These are phyloP conservation scores for Pseudomyrmex concolor DNA, from an alignment of 1,140 invertebrate genomes.

Conservation along the genomic window DNA sequence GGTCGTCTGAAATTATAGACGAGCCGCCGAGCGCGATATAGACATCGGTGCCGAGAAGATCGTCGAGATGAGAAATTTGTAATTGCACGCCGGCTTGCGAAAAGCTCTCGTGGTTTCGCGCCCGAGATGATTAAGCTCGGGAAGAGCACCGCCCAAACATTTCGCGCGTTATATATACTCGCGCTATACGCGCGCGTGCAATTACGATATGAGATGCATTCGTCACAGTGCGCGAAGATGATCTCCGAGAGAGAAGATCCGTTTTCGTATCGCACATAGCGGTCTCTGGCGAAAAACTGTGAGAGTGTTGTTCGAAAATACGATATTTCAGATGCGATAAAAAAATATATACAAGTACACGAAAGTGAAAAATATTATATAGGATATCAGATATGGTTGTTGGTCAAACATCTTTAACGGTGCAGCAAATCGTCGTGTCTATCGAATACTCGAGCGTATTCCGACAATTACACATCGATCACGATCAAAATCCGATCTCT, in stretches of 20 bases:
- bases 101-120: neutral
- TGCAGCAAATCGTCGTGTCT: neutral
- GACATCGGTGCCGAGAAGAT: constrained; percentile 48
- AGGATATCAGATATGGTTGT: neutral
- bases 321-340: neutral
- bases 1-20: constrained; percentile 53
- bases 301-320: neutral
- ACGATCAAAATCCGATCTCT: constrained; percentile 23
- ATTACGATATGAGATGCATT: constrained; percentile 23
- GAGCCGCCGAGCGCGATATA: constrained; percentile 45
- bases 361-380: constrained; percentile 3
- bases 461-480: neutral
- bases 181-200: constrained; percentile 23
- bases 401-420: neutral
- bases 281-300: neutral
- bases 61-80: constrained; percentile 55
- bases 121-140: constrained; percentile 35
- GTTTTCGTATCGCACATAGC: neutral
- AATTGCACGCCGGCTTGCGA: constrained; percentile 45
- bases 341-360: neutral
- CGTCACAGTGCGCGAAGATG: constrained; percentile 31
- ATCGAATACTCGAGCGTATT: neutral
- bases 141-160: constrained; percentile 37
- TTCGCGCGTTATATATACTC: constrained; percentile 8
- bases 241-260: neutral